phyloP scores from a whole-genome alignment of 37 sponge, comb jelly and placozoan species.

The Petrosia ficiformis region DNA sequence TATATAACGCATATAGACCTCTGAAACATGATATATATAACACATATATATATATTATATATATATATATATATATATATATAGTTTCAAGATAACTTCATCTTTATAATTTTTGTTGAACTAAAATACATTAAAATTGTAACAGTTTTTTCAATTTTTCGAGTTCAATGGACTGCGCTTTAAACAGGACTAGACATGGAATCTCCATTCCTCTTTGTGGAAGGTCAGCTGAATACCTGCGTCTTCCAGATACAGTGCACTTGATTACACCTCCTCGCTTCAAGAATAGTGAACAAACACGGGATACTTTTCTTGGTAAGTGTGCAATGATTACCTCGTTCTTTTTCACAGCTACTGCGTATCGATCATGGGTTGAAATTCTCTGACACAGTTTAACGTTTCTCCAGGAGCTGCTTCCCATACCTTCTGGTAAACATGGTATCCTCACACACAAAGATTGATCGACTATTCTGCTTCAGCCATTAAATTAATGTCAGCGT shows the following conservation, averaged over 20 bases:
- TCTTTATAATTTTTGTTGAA: background rate
- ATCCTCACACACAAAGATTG: constrained; percentile 27
- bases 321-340: constrained; percentile 13
- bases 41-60: background rate
- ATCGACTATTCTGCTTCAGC: background rate
- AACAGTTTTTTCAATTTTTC: background rate
- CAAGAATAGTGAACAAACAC: constrained; percentile 26
- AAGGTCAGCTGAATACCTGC: constrained; percentile 25
- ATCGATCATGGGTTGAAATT: constrained; percentile 17
- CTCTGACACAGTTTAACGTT: background rate
- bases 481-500: no score
- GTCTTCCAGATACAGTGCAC: constrained; percentile 15
- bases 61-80: no score
- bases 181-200: constrained; percentile 4
- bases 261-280: constrained; percentile 20
- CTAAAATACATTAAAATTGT: background rate
- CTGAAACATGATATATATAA: no score
- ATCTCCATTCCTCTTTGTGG: constrained; percentile 23
- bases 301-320: constrained; percentile 18
- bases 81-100: no score
- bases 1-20: no score
- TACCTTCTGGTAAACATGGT: constrained; percentile 15
- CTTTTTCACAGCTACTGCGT: constrained; percentile 37
- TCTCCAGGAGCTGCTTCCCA: constrained; percentile 37
- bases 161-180: constrained; percentile 3